phyloP scores from a whole-genome alignment of 2,888 invertebrate species.

The Molanna angustata region DNA sequence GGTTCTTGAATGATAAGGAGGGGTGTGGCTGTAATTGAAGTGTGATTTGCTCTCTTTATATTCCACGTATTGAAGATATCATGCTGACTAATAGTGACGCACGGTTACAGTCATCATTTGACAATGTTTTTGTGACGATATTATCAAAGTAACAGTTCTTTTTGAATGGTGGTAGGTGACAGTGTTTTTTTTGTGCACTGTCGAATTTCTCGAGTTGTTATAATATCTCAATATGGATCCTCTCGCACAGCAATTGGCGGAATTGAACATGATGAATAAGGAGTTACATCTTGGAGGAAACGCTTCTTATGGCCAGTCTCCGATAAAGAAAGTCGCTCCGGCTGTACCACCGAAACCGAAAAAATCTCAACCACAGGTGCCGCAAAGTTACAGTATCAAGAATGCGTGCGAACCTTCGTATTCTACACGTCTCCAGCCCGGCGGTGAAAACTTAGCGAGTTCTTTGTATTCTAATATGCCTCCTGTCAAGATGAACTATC shows the following conservation, averaged over 20 bases:
- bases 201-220: constrained; percentile 1
- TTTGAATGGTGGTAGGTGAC: too few species aligned
- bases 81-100: too few species aligned
- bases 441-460: constrained; percentile 37
- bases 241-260: constrained; percentile 68
- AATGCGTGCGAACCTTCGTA: constrained; percentile 71
- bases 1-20: constrained; percentile 20
- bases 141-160: too few species aligned
- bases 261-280: constrained; percentile 59
- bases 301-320: constrained; percentile 12
- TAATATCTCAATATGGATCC: constrained; percentile 50
- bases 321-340: constrained; percentile 58
- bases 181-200: constrained; percentile 3
- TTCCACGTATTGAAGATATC: too few species aligned
- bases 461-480: constrained; percentile 53
- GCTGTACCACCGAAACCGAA: constrained; percentile 77
- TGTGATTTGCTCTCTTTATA: too few species aligned
- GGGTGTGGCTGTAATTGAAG: constrained; percentile 30
- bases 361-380: constrained; percentile 63
- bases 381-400: constrained; percentile 71
- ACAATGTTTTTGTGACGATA: too few species aligned
- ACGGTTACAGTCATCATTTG: too few species aligned
- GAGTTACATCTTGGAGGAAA: constrained; percentile 18
- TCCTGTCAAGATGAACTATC: constrained; percentile 53
- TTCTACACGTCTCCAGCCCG: constrained; percentile 62